These are phyloP conservation scores for Cheumatopsyche charites DNA, from an alignment of 1,140 invertebrate species.

Conservation along the genomic window DNA sequence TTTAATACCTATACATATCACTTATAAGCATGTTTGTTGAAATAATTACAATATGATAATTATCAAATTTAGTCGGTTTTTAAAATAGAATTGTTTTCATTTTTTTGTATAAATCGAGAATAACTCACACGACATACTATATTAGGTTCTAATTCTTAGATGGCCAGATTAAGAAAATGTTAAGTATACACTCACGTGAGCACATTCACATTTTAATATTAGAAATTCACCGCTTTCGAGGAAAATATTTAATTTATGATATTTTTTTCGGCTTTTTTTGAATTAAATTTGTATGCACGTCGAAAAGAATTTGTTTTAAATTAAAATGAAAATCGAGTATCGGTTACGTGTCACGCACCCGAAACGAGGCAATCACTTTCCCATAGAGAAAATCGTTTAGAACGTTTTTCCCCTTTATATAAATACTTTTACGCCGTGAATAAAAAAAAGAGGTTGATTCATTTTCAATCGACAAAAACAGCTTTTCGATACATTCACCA, in stretches of 20 bases:
- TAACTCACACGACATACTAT: conserved; percentile 3
- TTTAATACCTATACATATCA: too few species aligned
- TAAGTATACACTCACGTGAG: conserved; percentile 16
- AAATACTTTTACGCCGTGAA: neutral
- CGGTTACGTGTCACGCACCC: conserved; percentile 10
- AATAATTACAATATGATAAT: too few species aligned
- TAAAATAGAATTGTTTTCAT: too few species aligned
- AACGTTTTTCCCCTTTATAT: neutral
- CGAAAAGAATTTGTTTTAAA: too few species aligned
- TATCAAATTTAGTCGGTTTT: too few species aligned
- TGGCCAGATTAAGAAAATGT: conserved; percentile 19
- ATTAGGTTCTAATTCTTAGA: conserved; percentile 20
- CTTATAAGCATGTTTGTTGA: too few species aligned
- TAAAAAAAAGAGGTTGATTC: neutral
- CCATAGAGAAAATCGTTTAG: conserved; percentile 1
- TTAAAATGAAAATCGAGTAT: conserved; percentile 16
- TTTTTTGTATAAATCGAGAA: neutral
- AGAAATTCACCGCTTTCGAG: too few species aligned
- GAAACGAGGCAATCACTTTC: conserved; percentile 4
- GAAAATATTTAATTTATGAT: neutral
- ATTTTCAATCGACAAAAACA: neutral
- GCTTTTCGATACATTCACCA: neutral
- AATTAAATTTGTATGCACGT: too few species aligned
- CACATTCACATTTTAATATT: too few species aligned
- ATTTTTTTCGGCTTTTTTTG: neutral